Conservation (phyloP, 2,797 vertebrate species). For the Tapera naevia region DNA sequence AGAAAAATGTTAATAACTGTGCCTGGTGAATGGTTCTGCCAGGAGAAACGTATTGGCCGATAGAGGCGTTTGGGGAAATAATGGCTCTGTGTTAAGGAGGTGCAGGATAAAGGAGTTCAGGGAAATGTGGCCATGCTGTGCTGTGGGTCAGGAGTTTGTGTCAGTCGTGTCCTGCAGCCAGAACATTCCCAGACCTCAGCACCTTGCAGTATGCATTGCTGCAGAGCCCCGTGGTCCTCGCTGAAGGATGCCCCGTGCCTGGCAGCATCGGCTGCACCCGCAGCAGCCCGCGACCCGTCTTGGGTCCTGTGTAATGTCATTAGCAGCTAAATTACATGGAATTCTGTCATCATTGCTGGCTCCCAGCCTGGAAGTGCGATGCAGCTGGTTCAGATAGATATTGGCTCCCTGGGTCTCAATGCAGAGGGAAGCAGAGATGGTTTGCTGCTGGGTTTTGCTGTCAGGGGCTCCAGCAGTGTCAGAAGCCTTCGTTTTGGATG, state of each 20-base stretch:
- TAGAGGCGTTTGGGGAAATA: background rate
- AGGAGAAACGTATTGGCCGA: background rate
- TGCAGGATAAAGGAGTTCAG: background rate
- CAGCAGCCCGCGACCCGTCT: rapidly evolving
- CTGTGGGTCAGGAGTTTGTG: background rate
- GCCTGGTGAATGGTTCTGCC: background rate
- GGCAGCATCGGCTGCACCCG: background rate
- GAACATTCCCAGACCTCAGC: background rate
- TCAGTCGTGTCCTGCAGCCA: background rate
- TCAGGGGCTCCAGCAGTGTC: background rate
- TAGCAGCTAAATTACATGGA: background rate
- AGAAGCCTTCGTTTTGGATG: background rate
- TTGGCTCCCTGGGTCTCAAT: rapidly evolving
- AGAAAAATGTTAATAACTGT: background rate
- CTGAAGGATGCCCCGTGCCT: background rate
- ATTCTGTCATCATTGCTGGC: background rate
- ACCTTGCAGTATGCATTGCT: background rate
- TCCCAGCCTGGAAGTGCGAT: background rate
- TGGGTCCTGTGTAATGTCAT: background rate
- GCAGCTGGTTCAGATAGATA: background rate
- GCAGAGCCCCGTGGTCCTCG: rapidly evolving
- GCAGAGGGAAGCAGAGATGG: background rate
- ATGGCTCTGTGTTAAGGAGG: background rate
- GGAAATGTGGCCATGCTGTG: background rate
- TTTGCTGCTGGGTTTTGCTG: background rate